Evolutionary conservation across 2,797 vertebrate species (phyloP), one percentile per base, ranked within the genome.

Genomic region (Chelmon rostratus): DNA sequence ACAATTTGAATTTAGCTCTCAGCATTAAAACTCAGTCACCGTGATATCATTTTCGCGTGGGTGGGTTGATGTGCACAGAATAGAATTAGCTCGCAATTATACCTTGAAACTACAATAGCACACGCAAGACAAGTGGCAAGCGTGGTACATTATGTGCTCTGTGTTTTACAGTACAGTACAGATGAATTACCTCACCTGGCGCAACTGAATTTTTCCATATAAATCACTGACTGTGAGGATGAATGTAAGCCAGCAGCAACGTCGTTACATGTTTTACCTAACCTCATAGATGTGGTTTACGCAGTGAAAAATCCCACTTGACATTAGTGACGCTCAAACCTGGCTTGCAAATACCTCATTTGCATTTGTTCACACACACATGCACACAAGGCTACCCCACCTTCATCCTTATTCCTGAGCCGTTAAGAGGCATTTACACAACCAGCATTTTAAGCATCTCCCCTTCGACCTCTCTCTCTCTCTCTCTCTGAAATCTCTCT

Each of bases 1-100:
- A 76, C 62, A 63, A 58, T 86, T 84, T 52, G 80, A 91, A 88
- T 83, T 86, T 62, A 76, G 83, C 87, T 89, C 56, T 65, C 52
- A 84, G 89, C 81, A 35, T 68, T 82, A 78, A 84, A 83, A 70
- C 75, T 78, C 85, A 75, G 82, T 56, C 76, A 33, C 68, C 83
- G 80, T 56, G 56, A 78, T 57, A 79, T 82, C 56, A 31, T 46
- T 57, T 81, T 65, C 83, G 72, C 18, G 72, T 88, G 65, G 81
- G 84, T 57, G 73, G 67, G 56, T 49, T 76, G 76, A 90, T 84
- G 85, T 83, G 82, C 78, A 70, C 58, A 47, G 70, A 84, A 66
- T 66, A 40, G 37, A 83, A 85, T 84, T 68, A 77, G 25, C 64
- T 79, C 58, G 58, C 68, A 81, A 66, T 87, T 72, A 74, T 33